Evolutionary conservation across 2,113 vertebrate genomes (phyloP), one percentile per base, ranked within the genome.

Genomic region (Columbina picui): DNA sequence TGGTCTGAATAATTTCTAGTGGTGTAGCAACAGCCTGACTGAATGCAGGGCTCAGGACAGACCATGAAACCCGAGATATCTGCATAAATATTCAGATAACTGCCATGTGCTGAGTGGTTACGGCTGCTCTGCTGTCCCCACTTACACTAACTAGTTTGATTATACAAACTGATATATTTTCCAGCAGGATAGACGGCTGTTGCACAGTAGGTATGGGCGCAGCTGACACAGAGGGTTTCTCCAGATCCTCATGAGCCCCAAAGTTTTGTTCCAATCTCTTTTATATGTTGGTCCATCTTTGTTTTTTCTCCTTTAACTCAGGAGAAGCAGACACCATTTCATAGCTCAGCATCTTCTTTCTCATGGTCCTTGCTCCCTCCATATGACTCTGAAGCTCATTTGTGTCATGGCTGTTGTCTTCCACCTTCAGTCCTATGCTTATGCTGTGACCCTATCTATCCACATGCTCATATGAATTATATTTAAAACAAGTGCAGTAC

Each of bases 221-320:
- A 56, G 14, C 11, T 80, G 68, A 20, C 16, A 18, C 8, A 49
- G 8, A 26, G 36, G 13, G 13, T 65, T 38, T 9, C 34, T 65
- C 34, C 50, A 64, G 25, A 69, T 49, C 20, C 27, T 79, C 27
- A 15, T 1, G 0, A n/a, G 18, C 13, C 20, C 14, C 0, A 0
- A 55, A 49, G 39, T 1, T 56, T 39, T 71, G 45, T 39, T 80
- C 39, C 25, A 50, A 19, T 23, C 23, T 70, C 34, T 53, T 73
- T 34, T 41, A 38, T 53, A 12, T 34, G 16, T 52, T 70, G 9
- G 12, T 43, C 16, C 25, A 2, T 55, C 25, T 78, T 38, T 49
- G 25, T 13, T 77, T 59, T 80, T 71, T 16, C 8, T 47, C 21
- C 60, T 65, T 36, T 57, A 68, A 19, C 38, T 63, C 45, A 73